These are phyloP conservation scores for Xanthia togata DNA, from an alignment of 2,888 invertebrate species.

Conservation along the genomic window DNA sequence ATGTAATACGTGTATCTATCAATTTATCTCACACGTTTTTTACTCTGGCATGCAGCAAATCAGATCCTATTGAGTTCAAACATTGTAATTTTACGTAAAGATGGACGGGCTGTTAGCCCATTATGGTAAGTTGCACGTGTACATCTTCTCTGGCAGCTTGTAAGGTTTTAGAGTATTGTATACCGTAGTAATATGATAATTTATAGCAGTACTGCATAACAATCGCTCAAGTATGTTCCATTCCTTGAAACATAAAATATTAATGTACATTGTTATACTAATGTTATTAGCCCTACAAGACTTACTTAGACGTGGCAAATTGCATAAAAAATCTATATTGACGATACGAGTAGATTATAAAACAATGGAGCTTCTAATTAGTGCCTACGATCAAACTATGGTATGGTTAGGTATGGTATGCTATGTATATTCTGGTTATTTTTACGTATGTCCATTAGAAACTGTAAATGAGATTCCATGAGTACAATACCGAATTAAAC, in stretches of 20 bases:
- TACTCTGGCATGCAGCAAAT: constrained; percentile 33
- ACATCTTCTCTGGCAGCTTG: constrained; percentile 53
- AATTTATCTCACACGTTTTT: constrained; percentile 31
- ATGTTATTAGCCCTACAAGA: constrained; percentile 9
- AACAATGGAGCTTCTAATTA: constrained; percentile 56
- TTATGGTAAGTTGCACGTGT: constrained; percentile 55
- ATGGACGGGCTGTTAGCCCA: constrained; percentile 38
- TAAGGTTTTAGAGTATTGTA: constrained; percentile 51
- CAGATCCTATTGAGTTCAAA: constrained; percentile 55
- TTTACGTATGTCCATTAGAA: constrained; percentile 57
- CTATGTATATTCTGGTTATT: constrained; percentile 54
- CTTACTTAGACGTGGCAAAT: constrained; percentile 9
- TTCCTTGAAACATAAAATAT: constrained; percentile 36
- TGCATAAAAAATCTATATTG: constrained; percentile 24
- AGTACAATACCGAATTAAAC: constrained; percentile 66
- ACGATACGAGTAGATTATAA: constrained; percentile 30
- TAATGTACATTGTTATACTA: constrained; percentile 41
- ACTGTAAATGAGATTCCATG: constrained; percentile 55
- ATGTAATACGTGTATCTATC: constrained; percentile 45
- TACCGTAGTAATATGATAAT: constrained; percentile 43
- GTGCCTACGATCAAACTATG: constrained; percentile 26
- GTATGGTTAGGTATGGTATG: constrained; percentile 49
- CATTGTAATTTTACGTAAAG: constrained; percentile 53
- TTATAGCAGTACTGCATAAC: constrained; percentile 24
- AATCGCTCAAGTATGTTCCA: constrained; percentile 34